Base-by-base conservation (phyloP, 2,888 invertebrate genomes). In the Ormyrus labotus region DNA sequence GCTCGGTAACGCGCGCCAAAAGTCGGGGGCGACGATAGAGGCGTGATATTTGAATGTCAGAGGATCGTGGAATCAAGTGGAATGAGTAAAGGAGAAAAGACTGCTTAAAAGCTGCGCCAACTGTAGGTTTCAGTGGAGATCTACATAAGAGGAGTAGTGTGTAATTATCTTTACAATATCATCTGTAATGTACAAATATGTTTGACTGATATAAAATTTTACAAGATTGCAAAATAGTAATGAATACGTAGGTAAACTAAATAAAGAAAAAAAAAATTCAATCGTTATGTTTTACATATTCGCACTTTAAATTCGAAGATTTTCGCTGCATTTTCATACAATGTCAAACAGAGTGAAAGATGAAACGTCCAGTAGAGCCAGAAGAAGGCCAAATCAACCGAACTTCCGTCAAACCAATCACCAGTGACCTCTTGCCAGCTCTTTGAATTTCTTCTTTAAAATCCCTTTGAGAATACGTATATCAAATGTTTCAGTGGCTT, bases 321-420 rank as follows among this genome's bases (percentile, higher is more conserved):
- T 70, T 45, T 45, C 77, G 74, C 82, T 77, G 53, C 34, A 78
- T 81, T 72, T 72, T 34, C 63, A 83, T 75, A 76, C 6, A 74
- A 57, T 65, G 53, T 51, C 61, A 73, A 67, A 61, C 51, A 58
- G 58, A 80, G 53, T 34, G 9, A 63, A 63, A 76, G 79, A 77
- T 77, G 77, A 77, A 82, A 80, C 61, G 79, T 76, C 79, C 82
- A 70, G 51, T 19, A 65, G 47, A 45, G 8, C 60, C 68, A 82
- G 57, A 70, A 71, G 79, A 84, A 83, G 77, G 84, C 82, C 83
- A 82, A 83, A 87, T 86, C 85, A 85, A 82, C 82, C 84, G 81
- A 78, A 85, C 84, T 89, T 90, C 89, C 90, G 89, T 76, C 82
- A 50, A 77, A 81, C 83, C 90, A 90, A 90, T 90, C 89, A 90